A percentile compares a stretch with the other conserved stretches of the same genome.
Conservation (phyloP, 2,113 vertebrate genomes). For the Pogona vitticeps region DNA sequence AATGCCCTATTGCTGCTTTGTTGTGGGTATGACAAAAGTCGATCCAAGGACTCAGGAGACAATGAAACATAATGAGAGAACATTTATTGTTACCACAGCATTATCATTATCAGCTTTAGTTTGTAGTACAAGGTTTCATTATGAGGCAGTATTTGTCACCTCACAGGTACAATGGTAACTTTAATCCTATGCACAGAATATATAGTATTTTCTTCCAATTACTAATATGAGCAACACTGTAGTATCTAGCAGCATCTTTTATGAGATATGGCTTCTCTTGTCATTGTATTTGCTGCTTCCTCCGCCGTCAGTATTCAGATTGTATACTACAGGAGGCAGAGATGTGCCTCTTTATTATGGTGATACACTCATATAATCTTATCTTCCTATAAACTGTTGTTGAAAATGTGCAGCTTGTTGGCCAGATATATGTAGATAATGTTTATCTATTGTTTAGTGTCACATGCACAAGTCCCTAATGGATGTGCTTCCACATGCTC, state of each 20-base stretch:
- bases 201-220: conserved; percentile 27
- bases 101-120: conserved; percentile 13
- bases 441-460: neutral
- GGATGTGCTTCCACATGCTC: no score
- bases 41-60: conserved; percentile 29
- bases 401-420: neutral
- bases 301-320: neutral
- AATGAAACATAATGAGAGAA: conserved; percentile 24
- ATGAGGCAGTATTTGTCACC: neutral
- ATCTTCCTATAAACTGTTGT: neutral
- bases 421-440: neutral
- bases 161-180: neutral
- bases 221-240: conserved; percentile 2
- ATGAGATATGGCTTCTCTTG: neutral
- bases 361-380: neutral
- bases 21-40: conserved; percentile 9
- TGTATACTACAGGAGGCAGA: neutral
- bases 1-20: conserved; percentile 3
- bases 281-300: neutral
- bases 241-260: conserved; percentile 1
- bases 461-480: no score
- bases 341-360: neutral
- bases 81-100: conserved; percentile 17
- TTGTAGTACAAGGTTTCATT: conserved; percentile 32
- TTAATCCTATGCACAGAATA: neutral